Base-by-base conservation (phyloP, 2,797 vertebrate species). In the Protonibea diacanthus region DNA sequence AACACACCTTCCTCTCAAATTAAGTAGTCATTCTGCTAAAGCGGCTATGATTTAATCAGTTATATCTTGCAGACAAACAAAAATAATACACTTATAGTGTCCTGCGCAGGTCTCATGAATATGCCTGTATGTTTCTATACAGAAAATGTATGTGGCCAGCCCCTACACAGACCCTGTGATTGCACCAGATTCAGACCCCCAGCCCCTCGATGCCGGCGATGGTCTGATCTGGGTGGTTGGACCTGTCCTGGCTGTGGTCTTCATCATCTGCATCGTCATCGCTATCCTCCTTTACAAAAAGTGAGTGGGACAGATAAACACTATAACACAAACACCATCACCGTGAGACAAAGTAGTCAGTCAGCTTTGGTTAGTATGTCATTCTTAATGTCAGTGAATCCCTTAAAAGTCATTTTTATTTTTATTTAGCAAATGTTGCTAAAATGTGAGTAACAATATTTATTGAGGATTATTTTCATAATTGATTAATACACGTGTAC, bases 251-350 rank as follows among this genome's bases (percentile, higher is more conserved):
- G 98, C 98, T 0, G 98, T 99, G 56, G 96, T 99, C 65, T 99
- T 99, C 93, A 99, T 99, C 91, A 98, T 99, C 94, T 99, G 98
- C 91, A 99, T 99, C 0, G 98, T 99, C 81, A 99, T 99, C 0
- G 98, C 97, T 71, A 99, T 99, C 80, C 95, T 99, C 33, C 96
- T 99, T 23, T 99, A 99, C 91, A 99, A 99, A 93, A 99, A 99
- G 98, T 99, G 93, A 97, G 97, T 90, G 59, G 27, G 65, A 42
- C 21, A 2, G 10, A 59, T 78, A 40, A 63, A 63, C 29, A 53
- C 64, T 51, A 61, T 64, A 27, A 77, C 59, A 57, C 25, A 48
- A 25, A 18, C 33, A 59, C 14, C 25, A 2, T 15, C 69, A 40
- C 21, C 3, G 7, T 71, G 8, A 59, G 18, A 52, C 44, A 69